phyloP scores from a whole-genome alignment of 2,113 vertebrate genomes.

The Entomyzon cyanotis region DNA sequence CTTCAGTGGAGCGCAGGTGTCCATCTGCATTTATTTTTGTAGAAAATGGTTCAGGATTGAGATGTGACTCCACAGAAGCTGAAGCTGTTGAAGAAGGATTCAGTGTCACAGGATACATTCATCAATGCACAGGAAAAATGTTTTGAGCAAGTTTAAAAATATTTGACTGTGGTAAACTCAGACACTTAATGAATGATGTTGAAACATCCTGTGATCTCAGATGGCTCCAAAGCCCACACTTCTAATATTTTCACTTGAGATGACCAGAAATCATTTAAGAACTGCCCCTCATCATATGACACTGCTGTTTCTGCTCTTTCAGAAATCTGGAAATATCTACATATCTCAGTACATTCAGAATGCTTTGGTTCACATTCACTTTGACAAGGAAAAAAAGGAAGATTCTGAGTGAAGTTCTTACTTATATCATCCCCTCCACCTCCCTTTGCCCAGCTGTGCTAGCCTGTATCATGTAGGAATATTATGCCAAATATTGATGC shows the following conservation, averaged over 20 bases:
- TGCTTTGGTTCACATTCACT: not conserved
- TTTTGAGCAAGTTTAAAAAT: not conserved
- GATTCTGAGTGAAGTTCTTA: not conserved
- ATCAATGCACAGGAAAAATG: fast-evolving
- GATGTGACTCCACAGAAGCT: not conserved
- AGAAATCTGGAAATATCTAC: not conserved
- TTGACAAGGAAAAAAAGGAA: not conserved
- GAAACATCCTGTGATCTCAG: not conserved
- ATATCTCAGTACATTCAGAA: not conserved
- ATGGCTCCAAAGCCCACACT: not conserved
- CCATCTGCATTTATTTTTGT: not conserved
- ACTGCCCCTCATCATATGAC: not conserved
- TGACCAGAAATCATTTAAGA: not conserved
- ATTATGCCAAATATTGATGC: not conserved
- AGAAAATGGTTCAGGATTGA: not conserved
- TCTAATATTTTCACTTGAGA: not conserved
- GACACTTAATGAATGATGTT: fast-evolving
- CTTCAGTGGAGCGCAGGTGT: not conserved
- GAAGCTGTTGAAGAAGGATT: not conserved
- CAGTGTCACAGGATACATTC: not conserved
- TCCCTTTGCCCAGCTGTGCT: not conserved
- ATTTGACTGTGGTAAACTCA: not conserved
- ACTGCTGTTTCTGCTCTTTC: not conserved
- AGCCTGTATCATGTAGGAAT: not conserved
- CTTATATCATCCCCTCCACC: not conserved